Percentiles rank a stretch among this genome's conserved stretches.
These are phyloP conservation scores for Clytia hemisphaerica DNA, from an alignment of 30 jellyfish, hydroid and myxozoan species.

Conservation along the genomic window DNA sequence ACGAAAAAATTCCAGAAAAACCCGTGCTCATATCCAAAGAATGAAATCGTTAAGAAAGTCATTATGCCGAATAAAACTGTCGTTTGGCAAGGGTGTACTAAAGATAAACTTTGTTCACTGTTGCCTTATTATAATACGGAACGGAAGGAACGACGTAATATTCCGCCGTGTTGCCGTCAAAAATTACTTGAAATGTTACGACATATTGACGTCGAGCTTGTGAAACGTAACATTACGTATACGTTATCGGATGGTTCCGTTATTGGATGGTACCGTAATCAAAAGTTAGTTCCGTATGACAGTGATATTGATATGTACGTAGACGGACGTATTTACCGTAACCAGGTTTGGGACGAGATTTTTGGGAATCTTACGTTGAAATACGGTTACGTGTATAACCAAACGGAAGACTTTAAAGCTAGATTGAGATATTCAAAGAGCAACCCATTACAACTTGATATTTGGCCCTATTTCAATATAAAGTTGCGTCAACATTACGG, in stretches of 20 bases:
- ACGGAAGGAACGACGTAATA: slow-evolving; percentile 23
- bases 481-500: too few relatives aligned
- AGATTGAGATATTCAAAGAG: slow-evolving; percentile 25
- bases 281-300: slow-evolving; percentile 59
- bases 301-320: slow-evolving; percentile 48
- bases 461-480: slow-evolving; percentile 80
- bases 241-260: slow-evolving; percentile 55
- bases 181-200: slow-evolving; percentile 33
- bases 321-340: slow-evolving; percentile 31
- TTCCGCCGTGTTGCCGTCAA: slow-evolving; percentile 79
- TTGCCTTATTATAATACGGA: slow-evolving; percentile 40
- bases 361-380: slow-evolving; percentile 1
- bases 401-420: slow-evolving; percentile 40
- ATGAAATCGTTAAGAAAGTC: too few relatives aligned
- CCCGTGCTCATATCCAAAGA: too few relatives aligned
- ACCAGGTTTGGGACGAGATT: slow-evolving; percentile 37
- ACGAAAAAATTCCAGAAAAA: too few relatives aligned
- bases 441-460: slow-evolving; percentile 33
- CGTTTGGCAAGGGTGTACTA: slow-evolving; percentile 37
- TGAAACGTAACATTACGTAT: slow-evolving; percentile 19
- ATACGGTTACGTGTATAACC: slow-evolving; percentile 22
- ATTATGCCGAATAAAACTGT: slow-evolving; percentile 23
- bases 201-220: slow-evolving; percentile 31
- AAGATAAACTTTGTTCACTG: slow-evolving; percentile 34
- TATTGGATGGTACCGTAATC: slow-evolving; percentile 69